These are phyloP conservation scores for Platichthys stellatus DNA, from an alignment of 2,113 vertebrate species.

Conservation along the genomic window DNA sequence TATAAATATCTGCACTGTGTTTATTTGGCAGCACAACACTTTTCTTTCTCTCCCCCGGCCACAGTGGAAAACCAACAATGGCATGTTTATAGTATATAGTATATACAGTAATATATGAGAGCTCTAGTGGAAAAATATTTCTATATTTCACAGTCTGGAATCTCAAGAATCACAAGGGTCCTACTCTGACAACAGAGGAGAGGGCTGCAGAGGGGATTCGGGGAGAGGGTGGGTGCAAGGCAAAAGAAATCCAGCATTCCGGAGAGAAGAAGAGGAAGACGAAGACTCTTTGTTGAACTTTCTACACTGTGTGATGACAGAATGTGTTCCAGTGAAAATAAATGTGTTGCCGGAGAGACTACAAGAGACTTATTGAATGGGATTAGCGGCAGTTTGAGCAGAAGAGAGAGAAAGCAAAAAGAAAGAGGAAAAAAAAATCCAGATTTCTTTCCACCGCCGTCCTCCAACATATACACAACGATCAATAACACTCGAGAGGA, in stretches of 20 bases:
- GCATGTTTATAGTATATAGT: conserved; percentile 61
- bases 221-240: conserved; percentile 2
- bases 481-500: conserved; percentile 24
- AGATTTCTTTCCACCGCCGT: conserved; percentile 15
- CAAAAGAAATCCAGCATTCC: conserved; percentile 55
- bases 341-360: conserved; percentile 5
- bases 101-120: conserved; percentile 50
- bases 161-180: conserved; percentile 69
- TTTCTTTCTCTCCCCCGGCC: conserved; percentile 19
- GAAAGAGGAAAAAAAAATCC: not conserved
- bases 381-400: conserved; percentile 8
- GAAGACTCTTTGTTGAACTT: conserved; percentile 38
- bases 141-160: conserved; percentile 56
- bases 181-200: conserved; percentile 49
- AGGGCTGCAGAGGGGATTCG: conserved; percentile 41
- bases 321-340: conserved; percentile 34
- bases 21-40: conserved; percentile 59
- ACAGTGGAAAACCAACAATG: conserved; percentile 58
- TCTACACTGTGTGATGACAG: conserved; percentile 20
- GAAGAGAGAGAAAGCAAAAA: not conserved
- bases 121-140: conserved; percentile 59
- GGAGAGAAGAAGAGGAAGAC: not conserved
- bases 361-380: conserved; percentile 21
- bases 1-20: conserved; percentile 54
- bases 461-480: not conserved